These are phyloP conservation scores for Hapalemur alaotrensis DNA, from an alignment of 2,797 vertebrate genomes.

Conservation along the genomic window DNA sequence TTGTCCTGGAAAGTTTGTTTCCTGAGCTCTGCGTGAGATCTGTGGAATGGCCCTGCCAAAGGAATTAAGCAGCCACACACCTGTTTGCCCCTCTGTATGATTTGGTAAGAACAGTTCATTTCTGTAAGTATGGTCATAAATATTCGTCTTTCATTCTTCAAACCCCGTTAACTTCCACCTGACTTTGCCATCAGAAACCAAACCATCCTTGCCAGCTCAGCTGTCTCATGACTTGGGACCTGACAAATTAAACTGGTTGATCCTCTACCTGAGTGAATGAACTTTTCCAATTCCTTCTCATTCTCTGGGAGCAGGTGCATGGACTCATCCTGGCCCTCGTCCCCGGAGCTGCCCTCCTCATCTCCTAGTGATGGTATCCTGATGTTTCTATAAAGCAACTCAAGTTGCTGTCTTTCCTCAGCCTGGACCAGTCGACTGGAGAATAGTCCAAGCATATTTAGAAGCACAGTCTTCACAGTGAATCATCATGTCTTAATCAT, in stretches of 20 bases:
- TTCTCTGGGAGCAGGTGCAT: neutral
- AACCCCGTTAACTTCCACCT: neutral
- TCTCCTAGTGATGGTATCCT: neutral
- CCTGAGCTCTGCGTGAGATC: neutral
- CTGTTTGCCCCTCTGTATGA: neutral
- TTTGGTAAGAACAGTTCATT: neutral
- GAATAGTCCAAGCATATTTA: neutral
- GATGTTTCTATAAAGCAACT: slow-evolving; percentile 25
- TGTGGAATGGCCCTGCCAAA: neutral
- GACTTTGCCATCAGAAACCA: neutral
- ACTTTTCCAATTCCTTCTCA: slow-evolving; percentile 23
- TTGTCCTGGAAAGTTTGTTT: neutral
- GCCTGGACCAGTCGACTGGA: slow-evolving; percentile 43
- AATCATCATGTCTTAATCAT: neutral
- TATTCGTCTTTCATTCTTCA: neutral
- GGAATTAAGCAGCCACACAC: neutral
- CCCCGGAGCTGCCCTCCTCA: neutral
- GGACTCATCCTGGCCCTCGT: neutral
- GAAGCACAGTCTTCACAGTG: neutral
- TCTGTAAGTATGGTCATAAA: neutral
- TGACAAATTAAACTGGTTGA: neutral
- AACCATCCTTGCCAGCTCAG: neutral
- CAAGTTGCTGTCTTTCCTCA: slow-evolving; percentile 54
- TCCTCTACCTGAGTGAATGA: slow-evolving; percentile 61
- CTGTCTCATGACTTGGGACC: neutral